These are phyloP conservation scores for Diogma glabrata DNA, from an alignment of 2,888 invertebrate species.

Conservation along the genomic window DNA sequence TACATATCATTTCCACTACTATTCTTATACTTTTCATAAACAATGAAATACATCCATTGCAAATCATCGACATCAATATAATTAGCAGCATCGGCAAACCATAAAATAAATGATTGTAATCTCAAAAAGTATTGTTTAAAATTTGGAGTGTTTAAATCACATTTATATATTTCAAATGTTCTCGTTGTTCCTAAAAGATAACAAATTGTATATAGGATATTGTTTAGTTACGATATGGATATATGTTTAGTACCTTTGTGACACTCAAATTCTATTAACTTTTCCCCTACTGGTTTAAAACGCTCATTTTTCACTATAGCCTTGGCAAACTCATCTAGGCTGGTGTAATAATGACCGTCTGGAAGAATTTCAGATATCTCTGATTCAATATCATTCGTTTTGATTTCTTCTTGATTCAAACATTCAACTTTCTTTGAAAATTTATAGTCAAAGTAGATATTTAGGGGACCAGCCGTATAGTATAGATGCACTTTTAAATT, in stretches of 20 bases:
- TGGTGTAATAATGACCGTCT: conserved; percentile 52
- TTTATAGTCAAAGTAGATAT: conserved; percentile 65
- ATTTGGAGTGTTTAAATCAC: conserved; percentile 55
- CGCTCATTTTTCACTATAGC: conserved; percentile 56
- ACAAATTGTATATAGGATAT: conserved; percentile 7
- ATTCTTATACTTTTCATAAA: conserved; percentile 59
- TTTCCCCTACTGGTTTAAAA: conserved; percentile 65
- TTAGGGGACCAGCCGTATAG: conserved; percentile 70
- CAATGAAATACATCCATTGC: conserved; percentile 78
- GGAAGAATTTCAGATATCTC: conserved; percentile 57
- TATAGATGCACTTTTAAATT: conserved; percentile 66
- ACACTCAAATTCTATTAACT: conserved; percentile 36
- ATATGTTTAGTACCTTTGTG: conserved; percentile 27
- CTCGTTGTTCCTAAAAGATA: conserved; percentile 25
- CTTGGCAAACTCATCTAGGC: conserved; percentile 59
- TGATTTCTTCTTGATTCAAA: conserved; percentile 41
- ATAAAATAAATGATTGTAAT: conserved; percentile 82
- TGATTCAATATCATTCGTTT: conserved; percentile 64
- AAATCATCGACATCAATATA: conserved; percentile 88
- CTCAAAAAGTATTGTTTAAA: conserved; percentile 71
- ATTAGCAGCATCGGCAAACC: conserved; percentile 94
- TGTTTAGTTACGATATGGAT: not conserved
- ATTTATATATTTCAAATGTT: conserved; percentile 70
- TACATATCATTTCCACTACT: conserved; percentile 48
- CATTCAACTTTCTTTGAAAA: conserved; percentile 55